These are phyloP conservation scores for Nixonia krombeini DNA, from an alignment of 1,140 invertebrate genomes.

Conservation along the genomic window DNA sequence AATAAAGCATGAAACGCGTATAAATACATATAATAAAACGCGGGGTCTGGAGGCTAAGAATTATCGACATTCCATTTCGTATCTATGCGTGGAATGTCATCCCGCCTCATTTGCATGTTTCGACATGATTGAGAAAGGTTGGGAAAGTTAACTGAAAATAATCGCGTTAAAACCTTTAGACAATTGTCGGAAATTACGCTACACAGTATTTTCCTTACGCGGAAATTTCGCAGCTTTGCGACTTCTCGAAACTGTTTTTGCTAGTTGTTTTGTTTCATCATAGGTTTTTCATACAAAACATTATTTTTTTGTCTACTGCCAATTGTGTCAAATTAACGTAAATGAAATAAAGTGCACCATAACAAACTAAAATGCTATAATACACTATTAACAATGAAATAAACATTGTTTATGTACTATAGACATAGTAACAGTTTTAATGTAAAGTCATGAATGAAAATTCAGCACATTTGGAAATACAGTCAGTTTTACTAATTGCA, in stretches of 20 bases:
- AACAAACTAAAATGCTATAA: too few species aligned
- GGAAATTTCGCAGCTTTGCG: not conserved
- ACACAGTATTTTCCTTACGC: conserved; percentile 17
- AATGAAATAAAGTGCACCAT: too few species aligned
- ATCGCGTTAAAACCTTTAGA: conserved; percentile 28
- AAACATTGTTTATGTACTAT: too few species aligned
- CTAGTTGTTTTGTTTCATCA: too few species aligned
- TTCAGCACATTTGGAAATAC: too few species aligned
- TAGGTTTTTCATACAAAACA: too few species aligned
- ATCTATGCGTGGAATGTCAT: conserved; percentile 49
- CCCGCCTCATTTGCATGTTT: conserved; percentile 46
- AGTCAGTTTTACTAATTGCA: too few species aligned
- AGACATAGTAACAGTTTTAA: too few species aligned
- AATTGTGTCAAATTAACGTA: too few species aligned
- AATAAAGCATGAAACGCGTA: conserved; percentile 18
- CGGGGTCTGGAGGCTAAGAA: conserved; percentile 18
- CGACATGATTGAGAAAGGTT: conserved; percentile 48
- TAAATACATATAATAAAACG: conserved; percentile 36
- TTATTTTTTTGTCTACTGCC: too few species aligned
- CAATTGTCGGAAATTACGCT: conserved; percentile 29
- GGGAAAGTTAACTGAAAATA: conserved; percentile 49
- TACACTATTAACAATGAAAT: too few species aligned
- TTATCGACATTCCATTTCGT: conserved; percentile 23
- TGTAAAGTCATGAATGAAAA: too few species aligned
- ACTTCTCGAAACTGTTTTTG: not conserved